Evolutionary conservation across 2,113 vertebrate genomes (phyloP), one percentile per base, ranked within the genome.

Genomic region (Platysteira castanea): DNA sequence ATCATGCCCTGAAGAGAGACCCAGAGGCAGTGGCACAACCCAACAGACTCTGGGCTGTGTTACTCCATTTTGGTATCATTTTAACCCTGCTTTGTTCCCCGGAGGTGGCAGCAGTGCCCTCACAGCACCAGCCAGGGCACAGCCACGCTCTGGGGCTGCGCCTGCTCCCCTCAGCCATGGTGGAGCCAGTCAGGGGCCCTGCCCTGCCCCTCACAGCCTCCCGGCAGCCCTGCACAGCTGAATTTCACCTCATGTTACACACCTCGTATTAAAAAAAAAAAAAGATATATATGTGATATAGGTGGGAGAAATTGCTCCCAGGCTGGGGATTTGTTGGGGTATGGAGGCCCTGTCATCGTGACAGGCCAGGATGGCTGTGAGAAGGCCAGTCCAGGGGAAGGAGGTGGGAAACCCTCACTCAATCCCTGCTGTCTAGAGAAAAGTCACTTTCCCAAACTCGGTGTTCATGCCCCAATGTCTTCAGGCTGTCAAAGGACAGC

Each of bases 111-210:
- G 52, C 5, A 5, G 33, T 27, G 60, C 47, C 46, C 61, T 67
- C 65, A 24, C 9, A 0, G 15, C 1, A 2, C 19, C 5, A 0
- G 39, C 59, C 78, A 6, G 31, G 67, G 5, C 19, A 39, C 24
- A 39, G 39, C 67, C 28, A 0, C 0, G 1, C 23, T 2, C 3
- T 2, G 8, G 24, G 18, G 28, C 76, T n/a, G 75, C 9, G 3
- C 1, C 16, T 13, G 39, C 77, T 60, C 11, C 1, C 64, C 69
- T 85, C 70, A 75, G 56, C 46, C 23, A 64, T 5, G 7, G 16
- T 0, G 7, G 61, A 15, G 26, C 44, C 70, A 1, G 11, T 2
- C 52, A 30, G 47, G n/a, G 21, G 28, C 18, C 22, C 31, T 30
- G 50, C 13, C 3, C 35, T 6, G 7, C 31, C 23, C 37, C 33